Evolutionary conservation across 2,888 invertebrate genomes (phyloP).

Genomic region (Drosophila pegasa): DNA sequence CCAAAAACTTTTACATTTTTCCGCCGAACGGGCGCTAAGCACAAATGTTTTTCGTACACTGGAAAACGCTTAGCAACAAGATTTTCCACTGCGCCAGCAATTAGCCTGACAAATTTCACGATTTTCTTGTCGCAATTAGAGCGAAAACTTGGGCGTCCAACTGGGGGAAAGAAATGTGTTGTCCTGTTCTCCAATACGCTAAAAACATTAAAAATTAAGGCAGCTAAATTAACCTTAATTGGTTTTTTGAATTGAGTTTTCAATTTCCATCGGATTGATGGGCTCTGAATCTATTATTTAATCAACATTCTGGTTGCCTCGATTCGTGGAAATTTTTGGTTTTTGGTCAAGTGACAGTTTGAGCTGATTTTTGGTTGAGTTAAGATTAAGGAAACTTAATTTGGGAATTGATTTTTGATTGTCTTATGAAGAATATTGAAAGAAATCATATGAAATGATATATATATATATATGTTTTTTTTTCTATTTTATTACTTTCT

Average conservation of each 20-base stretch:
- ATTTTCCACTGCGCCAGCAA: slow-evolving; percentile 38
- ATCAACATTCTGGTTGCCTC: slow-evolving; percentile 33
- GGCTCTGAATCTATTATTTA: slow-evolving; percentile 31
- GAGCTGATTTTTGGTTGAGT: slow-evolving; percentile 8
- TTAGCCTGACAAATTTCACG: slow-evolving; percentile 52
- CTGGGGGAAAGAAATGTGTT: not conserved
- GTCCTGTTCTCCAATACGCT: slow-evolving; percentile 27
- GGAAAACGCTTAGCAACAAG: slow-evolving; percentile 52
- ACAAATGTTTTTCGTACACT: slow-evolving; percentile 33
- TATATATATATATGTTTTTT: too few species aligned
- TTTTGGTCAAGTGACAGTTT: slow-evolving; percentile 14
- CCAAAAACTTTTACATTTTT: slow-evolving; percentile 59
- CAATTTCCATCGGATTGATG: slow-evolving; percentile 26
- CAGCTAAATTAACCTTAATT: slow-evolving; percentile 63
- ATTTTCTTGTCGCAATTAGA: slow-evolving; percentile 54
- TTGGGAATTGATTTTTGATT: too few species aligned
- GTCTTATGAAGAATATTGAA: too few species aligned
- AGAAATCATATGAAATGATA: not conserved
- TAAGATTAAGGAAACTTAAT: not conserved
- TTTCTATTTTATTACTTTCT: too few species aligned
- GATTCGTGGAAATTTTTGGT: slow-evolving; percentile 7
- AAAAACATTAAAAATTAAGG: slow-evolving; percentile 53
- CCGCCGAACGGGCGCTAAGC: slow-evolving; percentile 20
- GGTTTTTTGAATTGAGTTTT: slow-evolving; percentile 39
- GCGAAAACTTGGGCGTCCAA: slow-evolving; percentile 14